Evolutionary conservation across 30 jellyfish, hydroid and myxozoan genomes (phyloP), one percentile per base, ranked within the genome.

Genomic region (Nemopilema nomurai): DNA sequence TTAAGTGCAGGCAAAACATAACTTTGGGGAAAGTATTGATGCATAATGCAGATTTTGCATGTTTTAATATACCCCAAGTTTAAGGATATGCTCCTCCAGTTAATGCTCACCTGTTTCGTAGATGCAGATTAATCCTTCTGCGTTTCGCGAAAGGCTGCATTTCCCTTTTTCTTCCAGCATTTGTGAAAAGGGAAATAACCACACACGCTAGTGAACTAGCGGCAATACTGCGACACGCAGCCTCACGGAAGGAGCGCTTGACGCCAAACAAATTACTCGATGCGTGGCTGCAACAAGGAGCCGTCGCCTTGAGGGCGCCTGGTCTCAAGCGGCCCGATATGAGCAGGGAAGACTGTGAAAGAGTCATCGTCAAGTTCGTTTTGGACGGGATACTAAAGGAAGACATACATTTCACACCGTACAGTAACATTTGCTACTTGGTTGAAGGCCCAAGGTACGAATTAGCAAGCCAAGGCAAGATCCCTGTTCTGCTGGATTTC

Each of bases 391-490:
- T 90, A 8, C 41, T 93, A 32, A 66, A 77, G 29, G 98, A 93
- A 77, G 98, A 93, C 33, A 87, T 84, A 80, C 97, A 93, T 73
- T 89, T 87, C 41, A 93, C 98, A 19, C 97, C 98, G 21, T 93
- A 85, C 74, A 28, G 81, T 24, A 93, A 95, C 28, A 76, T 89
- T 18, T 71, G 88, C 71, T 93, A 93, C 71, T 28, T 93, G 49
- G 70, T 85, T 26, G 95, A 84, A 32, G 98, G 98, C 16, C 95
- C 91, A 24, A 64, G 86, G 20, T 31, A 83, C 18, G 82, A 31
- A 16, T 50, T 66, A 51, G 90, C 90, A 3, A 62, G 18, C 69
- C 68, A 30, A n/a, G 80, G 92, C 28, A 83, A 83, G 84, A 71
- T 71, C 0, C 22, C 92, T 30, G 52, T 78, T 16, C 57, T 28